phyloP scores from a whole-genome alignment of 2,888 invertebrate species.

The Aspidiotus rigidus region DNA sequence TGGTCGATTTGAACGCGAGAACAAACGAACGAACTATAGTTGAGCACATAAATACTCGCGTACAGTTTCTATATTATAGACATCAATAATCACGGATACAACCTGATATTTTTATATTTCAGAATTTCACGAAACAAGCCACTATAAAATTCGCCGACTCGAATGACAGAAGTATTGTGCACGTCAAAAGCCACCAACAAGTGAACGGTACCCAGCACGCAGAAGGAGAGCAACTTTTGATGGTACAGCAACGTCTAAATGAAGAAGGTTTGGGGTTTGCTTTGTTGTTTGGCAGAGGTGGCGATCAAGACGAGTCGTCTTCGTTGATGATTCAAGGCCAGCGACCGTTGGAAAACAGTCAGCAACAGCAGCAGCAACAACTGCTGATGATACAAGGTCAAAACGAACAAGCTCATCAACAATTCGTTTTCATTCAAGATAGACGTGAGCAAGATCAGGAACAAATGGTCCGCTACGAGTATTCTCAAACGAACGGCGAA shows the following conservation, averaged over 20 bases:
- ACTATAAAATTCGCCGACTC: constrained; percentile 24
- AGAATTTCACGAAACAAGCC: constrained; percentile 16
- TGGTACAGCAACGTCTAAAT: constrained; percentile 18
- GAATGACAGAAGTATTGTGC: constrained; percentile 12
- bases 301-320: background rate
- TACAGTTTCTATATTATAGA: background rate
- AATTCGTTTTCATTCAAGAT: constrained; percentile 15
- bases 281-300: constrained; percentile 12
- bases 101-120: background rate
- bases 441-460: background rate
- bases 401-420: constrained; percentile 21
- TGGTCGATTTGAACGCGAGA: too few species aligned
- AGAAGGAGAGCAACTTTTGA: constrained; percentile 9
- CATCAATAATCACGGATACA: background rate
- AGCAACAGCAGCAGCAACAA: constrained; percentile 8
- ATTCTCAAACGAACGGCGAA: constrained; percentile 16
- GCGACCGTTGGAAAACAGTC: constrained; percentile 2
- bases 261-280: constrained; percentile 14
- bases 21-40: too few species aligned
- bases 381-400: constrained; percentile 24
- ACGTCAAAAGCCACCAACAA: constrained; percentile 6
- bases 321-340: constrained; percentile 9
- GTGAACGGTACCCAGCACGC: background rate
- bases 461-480: constrained; percentile 13
- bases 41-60: too few species aligned